Evolutionary conservation across 1,140 invertebrate species (phyloP), one percentile per base, ranked within the genome.

Genomic region (Capitella teleta): DNA sequence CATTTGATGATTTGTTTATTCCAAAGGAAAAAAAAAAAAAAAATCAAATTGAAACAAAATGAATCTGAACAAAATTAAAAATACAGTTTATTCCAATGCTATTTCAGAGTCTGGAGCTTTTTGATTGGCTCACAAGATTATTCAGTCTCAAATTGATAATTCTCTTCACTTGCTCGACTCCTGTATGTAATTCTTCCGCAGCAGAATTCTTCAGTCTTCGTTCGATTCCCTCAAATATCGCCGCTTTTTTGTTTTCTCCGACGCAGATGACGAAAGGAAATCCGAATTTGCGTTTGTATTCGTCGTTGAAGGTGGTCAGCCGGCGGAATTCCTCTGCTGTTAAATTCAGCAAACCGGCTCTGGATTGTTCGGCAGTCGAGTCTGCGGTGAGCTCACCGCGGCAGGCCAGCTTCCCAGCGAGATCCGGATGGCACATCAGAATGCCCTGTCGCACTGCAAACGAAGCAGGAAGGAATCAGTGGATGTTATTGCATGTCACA

Each of bases 241-340:
- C 73, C 26, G 73, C 63, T 19, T 79, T 73, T 61, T 80, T 80
- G 57, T 82, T 82, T 71, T 79, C 74, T 52, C 80, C 70, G 5
- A 77, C 81, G 61, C 80, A 82, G 43, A 83, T 80, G 25, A 84
- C 78, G 66, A 83, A 84, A 5, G 82, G 82, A 64, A 83, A 83
- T 28, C 76, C 77, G 69, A 82, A 82, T 58, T 81, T 82, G 18
- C 67, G 59, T 64, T 77, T 79, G 57, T 84, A 84, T 45, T 66
- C 63, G 54, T 69, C 52, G 63, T 82, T 82, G 28, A 74, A 63
- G 28, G 65, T 55, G 46, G 72, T 72, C 24, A 84, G 67, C 30
- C 64, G 58, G 8, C 58, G 50, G 55, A 73, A 76, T 52, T 82
- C 76, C 43, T 77, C 73, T 16, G 56, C 51, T 3, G 75, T 74